A percentile compares a stretch with the other conserved stretches of the same genome.
These are phyloP conservation scores for Poeciliopsis paucimaculata DNA, from an alignment of 2,797 vertebrate species.

Conservation along the genomic window DNA sequence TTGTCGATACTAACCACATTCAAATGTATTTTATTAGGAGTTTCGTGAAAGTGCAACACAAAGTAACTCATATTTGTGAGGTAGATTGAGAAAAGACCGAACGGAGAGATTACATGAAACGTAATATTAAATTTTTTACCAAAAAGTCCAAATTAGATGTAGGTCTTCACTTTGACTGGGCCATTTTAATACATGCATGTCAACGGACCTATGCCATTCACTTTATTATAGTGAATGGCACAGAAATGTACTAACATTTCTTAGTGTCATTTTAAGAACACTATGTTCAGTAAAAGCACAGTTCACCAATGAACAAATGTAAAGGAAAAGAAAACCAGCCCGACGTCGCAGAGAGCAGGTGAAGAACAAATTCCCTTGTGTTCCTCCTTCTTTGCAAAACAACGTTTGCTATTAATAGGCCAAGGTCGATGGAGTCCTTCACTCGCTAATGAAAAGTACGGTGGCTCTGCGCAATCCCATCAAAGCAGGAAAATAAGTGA, in stretches of 20 bases:
- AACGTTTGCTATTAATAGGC: slow-evolving; percentile 65
- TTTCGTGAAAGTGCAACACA: neutral
- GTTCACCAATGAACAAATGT: neutral
- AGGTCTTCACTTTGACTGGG: neutral
- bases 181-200: neutral
- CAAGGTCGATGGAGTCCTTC: slow-evolving; percentile 63
- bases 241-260: neutral
- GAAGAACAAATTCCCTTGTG: slow-evolving; percentile 19
- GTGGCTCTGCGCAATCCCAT: slow-evolving; percentile 49
- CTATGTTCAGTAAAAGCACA: neutral
- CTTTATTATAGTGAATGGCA: neutral
- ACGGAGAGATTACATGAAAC: neutral
- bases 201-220: neutral
- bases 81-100: neutral
- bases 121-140: neutral
- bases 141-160: neutral
- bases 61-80: neutral
- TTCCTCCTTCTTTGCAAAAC: slow-evolving; percentile 31
- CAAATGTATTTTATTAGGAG: neutral
- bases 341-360: slow-evolving; percentile 21
- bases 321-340: neutral
- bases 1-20: neutral
- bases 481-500: slow-evolving; percentile 67
- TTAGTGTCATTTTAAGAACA: neutral
- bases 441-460: slow-evolving; percentile 60